Evolutionary conservation across 2,888 invertebrate genomes (phyloP), one percentile per base, ranked within the genome.

Genomic region (Melieria picta): DNA sequence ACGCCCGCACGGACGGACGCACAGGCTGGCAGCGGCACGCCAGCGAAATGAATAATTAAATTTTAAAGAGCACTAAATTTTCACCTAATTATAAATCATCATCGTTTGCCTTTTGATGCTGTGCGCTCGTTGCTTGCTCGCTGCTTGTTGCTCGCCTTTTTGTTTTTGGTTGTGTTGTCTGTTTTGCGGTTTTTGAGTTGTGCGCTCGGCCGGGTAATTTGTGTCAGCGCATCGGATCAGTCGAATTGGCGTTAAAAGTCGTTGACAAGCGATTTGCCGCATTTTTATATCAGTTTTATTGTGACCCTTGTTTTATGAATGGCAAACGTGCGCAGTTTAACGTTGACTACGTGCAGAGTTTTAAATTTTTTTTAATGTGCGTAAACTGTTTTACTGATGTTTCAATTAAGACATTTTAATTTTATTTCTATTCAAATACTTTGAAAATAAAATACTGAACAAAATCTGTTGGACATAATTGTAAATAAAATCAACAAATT

Each of bases 11-110:
- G 50, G 50, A 50, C 11, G 3, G 9, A 11, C 50, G 16, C 13
- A 56, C 4, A 56, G 13, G 72, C 50, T 30, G 64, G 76, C 69
- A 72, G 74, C 72, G 75, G 71, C 73, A 72, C 73, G 72, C 72
- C 64, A 75, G 71, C 72, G 77, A 78, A 76, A 80, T 80, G 79
- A 79, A 79, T 80, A 80, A 80, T 80, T 80, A 80, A 80, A 79
- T 77, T 77, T 81, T 80, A 81, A 81, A 81, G 80, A 79, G 80
- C 78, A 77, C 79, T 79, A 79, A 81, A 80, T 81, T 80, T 79
- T 79, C 80, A 79, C 80, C 79, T 79, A 79, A 80, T 81, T 81
- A 81, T 77, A 78, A 79, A 79, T 78, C 78, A 79, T 78, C 75
- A 55, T 45, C 67, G 43, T 67, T 60, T 69, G 48, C 16, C 16